These are phyloP conservation scores for Avahi laniger DNA, from an alignment of 2,797 vertebrate genomes.

Conservation along the genomic window DNA sequence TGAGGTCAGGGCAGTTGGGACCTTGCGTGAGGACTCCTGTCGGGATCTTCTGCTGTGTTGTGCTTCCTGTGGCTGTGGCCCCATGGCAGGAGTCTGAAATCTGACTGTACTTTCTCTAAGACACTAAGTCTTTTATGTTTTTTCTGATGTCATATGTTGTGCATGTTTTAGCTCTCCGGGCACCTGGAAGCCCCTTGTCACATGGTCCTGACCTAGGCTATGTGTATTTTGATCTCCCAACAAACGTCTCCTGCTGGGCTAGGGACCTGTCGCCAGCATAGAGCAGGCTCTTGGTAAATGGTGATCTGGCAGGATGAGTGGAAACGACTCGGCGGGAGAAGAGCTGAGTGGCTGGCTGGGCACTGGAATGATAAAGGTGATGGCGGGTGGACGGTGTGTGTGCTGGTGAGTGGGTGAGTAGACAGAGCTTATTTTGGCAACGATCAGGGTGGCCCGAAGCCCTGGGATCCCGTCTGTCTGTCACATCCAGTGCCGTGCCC, in stretches of 20 bases:
- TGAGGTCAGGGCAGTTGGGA: neutral
- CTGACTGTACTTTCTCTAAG: neutral
- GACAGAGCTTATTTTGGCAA: neutral
- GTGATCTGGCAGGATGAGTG: neutral
- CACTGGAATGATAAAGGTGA: neutral
- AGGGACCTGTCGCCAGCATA: neutral
- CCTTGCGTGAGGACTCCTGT: neutral
- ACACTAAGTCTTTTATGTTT: neutral
- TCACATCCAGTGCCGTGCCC: neutral
- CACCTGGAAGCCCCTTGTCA: neutral
- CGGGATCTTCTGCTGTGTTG: neutral
- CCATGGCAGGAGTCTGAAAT: neutral
- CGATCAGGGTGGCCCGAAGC: neutral
- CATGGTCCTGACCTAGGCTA: neutral
- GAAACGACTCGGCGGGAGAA: neutral
- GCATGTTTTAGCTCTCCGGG: neutral
- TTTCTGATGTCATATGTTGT: neutral
- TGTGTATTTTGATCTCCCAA: neutral
- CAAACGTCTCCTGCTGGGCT: neutral
- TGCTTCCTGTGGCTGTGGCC: too few species aligned
- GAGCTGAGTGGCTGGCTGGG: neutral
- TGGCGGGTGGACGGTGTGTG: too few species aligned
- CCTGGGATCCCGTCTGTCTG: neutral
- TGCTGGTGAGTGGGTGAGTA: neutral
- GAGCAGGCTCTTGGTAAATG: neutral